phyloP scores from a whole-genome alignment of 2,888 invertebrate species.

The Pollenia angustigena region DNA sequence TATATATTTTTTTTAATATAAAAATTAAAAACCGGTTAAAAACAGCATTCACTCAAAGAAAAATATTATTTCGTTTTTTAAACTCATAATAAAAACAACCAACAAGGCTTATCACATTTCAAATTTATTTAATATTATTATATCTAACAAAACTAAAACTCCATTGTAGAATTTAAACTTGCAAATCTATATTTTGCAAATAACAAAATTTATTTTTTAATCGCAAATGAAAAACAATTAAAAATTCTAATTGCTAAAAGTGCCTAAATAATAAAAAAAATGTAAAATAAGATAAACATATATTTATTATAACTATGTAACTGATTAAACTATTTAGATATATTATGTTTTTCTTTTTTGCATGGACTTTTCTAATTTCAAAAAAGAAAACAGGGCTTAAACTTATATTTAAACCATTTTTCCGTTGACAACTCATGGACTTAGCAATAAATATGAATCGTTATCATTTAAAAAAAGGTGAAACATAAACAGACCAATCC shows the following conservation, averaged over 20 bases:
- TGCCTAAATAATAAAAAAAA: constrained; percentile 65
- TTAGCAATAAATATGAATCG: no score
- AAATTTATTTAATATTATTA: constrained; percentile 12
- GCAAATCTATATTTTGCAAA: constrained; percentile 23
- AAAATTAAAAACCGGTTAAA: no score
- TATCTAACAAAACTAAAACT: constrained; percentile 8
- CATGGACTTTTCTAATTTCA: constrained; percentile 10
- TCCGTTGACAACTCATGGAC: no score
- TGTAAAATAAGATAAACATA: constrained; percentile 52
- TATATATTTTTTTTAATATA: no score
- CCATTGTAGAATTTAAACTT: constrained; percentile 20
- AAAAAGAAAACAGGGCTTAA: background rate
- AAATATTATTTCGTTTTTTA: constrained; percentile 22
- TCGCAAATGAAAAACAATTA: constrained; percentile 2
- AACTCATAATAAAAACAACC: background rate
- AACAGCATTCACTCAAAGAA: constrained; percentile 28
- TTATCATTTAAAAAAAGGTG: no score
- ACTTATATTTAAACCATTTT: no score
- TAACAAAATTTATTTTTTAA: constrained; percentile 20
- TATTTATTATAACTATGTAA: constrained; percentile 32
- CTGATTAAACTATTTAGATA: background rate
- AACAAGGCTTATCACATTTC: constrained; percentile 60
- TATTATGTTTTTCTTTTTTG: constrained; percentile 15
- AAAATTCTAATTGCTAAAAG: constrained; percentile 71
- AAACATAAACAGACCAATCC: no score